Base-by-base conservation (phyloP, 53 echinoderm and acorn worm genomes). In the Pentamera pediparva region DNA sequence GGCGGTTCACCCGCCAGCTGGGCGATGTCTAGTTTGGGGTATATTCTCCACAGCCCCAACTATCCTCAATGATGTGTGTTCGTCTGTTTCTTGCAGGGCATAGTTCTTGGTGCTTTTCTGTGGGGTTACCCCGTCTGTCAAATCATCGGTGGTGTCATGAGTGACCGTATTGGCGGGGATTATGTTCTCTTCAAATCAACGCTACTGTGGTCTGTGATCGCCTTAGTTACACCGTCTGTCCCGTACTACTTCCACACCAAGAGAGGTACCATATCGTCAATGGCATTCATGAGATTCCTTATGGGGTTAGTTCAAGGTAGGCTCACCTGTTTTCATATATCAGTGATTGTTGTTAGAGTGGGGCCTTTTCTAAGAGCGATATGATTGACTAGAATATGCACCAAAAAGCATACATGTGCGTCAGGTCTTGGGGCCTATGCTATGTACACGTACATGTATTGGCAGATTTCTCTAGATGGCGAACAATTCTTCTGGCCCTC, bases 61-160 rank as follows among this genome's bases (percentile, higher is more conserved):
- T 45, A 45, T 45, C 47, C 47, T 45, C 12, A 45, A 12, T n/a
- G 47, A 45, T 45, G 20, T 20, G 7, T 18, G 7, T 53, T 26
- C 6, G n/a, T 57, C 29, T 65, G 4, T 65, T 34, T 15, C 25
- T 41, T 67, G 6, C 86, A 95, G 96, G 96, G 96, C 48, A 75
- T 95, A 37, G 89, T 90, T 4, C 61, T 95, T 0, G 85, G 87
- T 2, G 87, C 87, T 19, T 95, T 95, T 85, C 83, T 90, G 71
- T 95, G 96, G 96, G 96, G 96, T 19, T 95, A 95, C 54, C 87
- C 96, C 29, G 61, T 84, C 77, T 85, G 85, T 32, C 96, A 95
- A 65, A 88, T 95, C 24, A 71, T 88, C 3, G 90, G 90, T 35
- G 96, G 96, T 30, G 77, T 83, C 37, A 52, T 91, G 39, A 95